A percentile compares a stretch with the other conserved stretches of the same genome.
phyloP scores from a whole-genome alignment of 2,888 invertebrate genomes.

The Oscheius sp. region DNA sequence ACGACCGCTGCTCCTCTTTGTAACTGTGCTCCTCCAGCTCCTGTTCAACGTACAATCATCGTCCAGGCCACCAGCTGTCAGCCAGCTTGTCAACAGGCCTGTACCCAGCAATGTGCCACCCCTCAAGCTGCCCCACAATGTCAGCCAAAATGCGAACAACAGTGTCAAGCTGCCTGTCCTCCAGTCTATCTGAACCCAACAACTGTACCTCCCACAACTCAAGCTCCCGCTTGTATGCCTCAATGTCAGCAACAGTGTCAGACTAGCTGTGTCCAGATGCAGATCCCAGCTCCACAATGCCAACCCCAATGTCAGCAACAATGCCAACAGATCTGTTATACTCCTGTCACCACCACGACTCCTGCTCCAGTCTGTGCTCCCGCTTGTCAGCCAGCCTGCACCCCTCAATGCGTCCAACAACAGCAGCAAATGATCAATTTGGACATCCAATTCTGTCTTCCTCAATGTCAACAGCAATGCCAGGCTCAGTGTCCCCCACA shows the following conservation, averaged over 20 bases:
- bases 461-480: slow-evolving; percentile 41
- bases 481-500: slow-evolving; percentile 36
- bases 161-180: slow-evolving; percentile 22
- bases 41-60: too few species aligned
- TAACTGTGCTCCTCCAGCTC: slow-evolving; percentile 32
- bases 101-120: slow-evolving; percentile 39
- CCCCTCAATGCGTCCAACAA: too few species aligned
- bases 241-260: slow-evolving; percentile 34
- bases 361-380: too few species aligned
- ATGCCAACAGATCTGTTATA: slow-evolving; percentile 31
- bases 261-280: slow-evolving; percentile 9
- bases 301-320: slow-evolving; percentile 37
- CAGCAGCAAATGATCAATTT: slow-evolving; percentile 14
- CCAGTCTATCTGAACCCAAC: background rate
- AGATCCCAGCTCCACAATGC: slow-evolving; percentile 23
- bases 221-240: slow-evolving; percentile 42
- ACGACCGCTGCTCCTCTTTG: slow-evolving; percentile 20
- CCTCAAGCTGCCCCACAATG: slow-evolving; percentile 34
- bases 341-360: background rate
- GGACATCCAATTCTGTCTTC: slow-evolving; percentile 34
- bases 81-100: slow-evolving; percentile 46
- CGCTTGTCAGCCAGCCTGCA: too few species aligned
- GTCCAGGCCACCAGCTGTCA: slow-evolving; percentile 36
- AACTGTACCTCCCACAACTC: slow-evolving; percentile 36
- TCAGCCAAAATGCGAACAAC: slow-evolving; percentile 39